Evolutionary conservation across 2,113 vertebrate genomes (phyloP), one percentile per base, ranked within the genome.

Genomic region (Mesocricetus auratus): DNA sequence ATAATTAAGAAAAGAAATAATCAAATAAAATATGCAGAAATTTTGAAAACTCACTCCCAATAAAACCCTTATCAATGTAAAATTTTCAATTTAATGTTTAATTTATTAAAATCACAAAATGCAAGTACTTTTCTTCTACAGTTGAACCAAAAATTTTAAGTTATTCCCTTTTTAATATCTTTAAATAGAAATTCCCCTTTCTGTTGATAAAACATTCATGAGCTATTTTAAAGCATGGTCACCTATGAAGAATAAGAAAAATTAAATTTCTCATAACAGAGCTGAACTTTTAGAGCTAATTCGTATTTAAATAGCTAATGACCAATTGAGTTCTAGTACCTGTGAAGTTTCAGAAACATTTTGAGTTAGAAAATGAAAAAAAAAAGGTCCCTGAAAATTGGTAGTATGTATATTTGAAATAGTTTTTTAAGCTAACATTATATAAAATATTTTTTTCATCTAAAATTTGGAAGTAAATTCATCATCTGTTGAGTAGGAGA

Each of bases 1-100:
- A 93, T 60, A 90, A 95, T 97, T 97, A 8, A 98, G 95, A 91
- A 97, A 90, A 97, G 97, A 93, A 26, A 0, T 89, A 85, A 87
- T 47, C 19, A 85, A 95, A 60, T 60, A 95, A 85, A 62, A 0
- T 71, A 89, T 60, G 60, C 91, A 68, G 29, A 66, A 86, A 93
- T 66, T 96, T 93, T 66, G 33, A 93, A 89, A 95, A 42, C 16
- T 58, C 36, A 94, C 11, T 73, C 86, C n/a, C 45, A 45, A 64
- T 91, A 90, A 86, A 50, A 69, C 53, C 50, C 79, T 86, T 88
- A 93, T 68, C 93, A 90, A 16, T 5, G 83, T 39, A 77, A 95
- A 82, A 93, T 60, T 5, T 17, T 83, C 79, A 82, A 62, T 36
- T 36, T 90, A 90, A 78, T 82, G 83, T 11, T 11, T 90, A 92